Base-by-base conservation (phyloP, 2,113 vertebrate species). In the Myxocyprinus asiaticus region DNA sequence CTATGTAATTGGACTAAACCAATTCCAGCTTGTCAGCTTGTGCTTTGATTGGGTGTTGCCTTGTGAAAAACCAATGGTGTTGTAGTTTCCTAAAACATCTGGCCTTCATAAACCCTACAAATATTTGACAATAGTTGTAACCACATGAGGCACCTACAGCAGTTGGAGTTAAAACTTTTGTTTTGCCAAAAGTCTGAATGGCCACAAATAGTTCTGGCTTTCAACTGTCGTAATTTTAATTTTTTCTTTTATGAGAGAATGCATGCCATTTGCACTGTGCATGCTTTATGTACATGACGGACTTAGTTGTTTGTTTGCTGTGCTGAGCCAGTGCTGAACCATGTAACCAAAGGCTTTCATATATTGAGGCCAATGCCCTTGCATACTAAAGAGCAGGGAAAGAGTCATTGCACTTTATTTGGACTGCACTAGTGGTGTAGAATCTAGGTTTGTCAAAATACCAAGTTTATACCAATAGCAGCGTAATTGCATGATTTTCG, bases 281-380 rank as follows among this genome's bases (percentile, higher is more conserved):
- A 45, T 47, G 44, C 56, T 56, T 5, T 56, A 56, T 6, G n/a
- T n/a, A 56, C 55, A 56, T 2, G 14, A 6, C 12, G n/a, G 55
- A 56, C 14, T 62, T 62, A 73, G 17, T 61, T 47, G 70, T 73
- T 74, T 74, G 58, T 62, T 73, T 73, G 70, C 70, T 11, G 9
- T 48, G 9, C 9, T 9, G 6, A 61, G 70, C 56, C n/a, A 61
- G 6, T 12, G 56, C 44, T 47, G 14, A 12, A 15, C 14, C n/a
- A 15, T 56, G 55, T 56, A n/a, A 14, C 12, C 12, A 56, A 56
- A 15, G 14, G 5, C 55, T 56, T 56, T 4, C 6, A 56, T 6
- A 56, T 56, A 3, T n/a, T 56, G 43, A 73, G 44, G 10, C n/a
- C 14, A 71, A 4, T 56, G 69, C 53, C 7, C 53, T 71, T 58